Evolutionary conservation across 1,140 invertebrate species (phyloP), one percentile per base, ranked within the genome.

Genomic region (Drosophila subobscura): DNA sequence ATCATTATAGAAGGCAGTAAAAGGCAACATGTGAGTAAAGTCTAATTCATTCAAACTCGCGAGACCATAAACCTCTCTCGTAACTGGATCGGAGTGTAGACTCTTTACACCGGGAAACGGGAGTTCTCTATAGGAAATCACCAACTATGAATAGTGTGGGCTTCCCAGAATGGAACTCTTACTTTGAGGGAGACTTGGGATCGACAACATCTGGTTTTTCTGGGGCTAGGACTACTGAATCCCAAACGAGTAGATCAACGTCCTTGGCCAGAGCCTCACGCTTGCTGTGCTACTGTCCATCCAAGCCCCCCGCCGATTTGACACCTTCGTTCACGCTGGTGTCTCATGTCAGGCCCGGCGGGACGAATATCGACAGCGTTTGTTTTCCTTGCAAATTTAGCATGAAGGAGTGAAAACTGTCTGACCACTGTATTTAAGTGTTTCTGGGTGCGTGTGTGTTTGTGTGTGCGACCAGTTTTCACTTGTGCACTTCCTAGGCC

Each of bases 391-490:
- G 49, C 63, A 68, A 79, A 79, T 71, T 79, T 79, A 79, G 77
- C 77, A 79, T 79, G 71, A 79, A 79, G 77, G 77, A 79, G 77
- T 71, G 76, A 79, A 79, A 73, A 74, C 64, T 79, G 45, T 63
- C 51, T 75, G 55, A 74, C 54, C 55, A 68, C 72, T 65, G 58
- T 46, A 60, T 40, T 66, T 10, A 33, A 33, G 29, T 33, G 29
- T 33, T 33, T 33, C 5, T 16, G 40, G 12, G 20, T 53, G 20
- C 16, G 46, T 25, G 53, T 27, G 7, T 46, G 44, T 23, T 22
- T 29, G 63, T 68, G 65, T 67, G 59, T 71, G 51, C 67, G 54
- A 60, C 72, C 75, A 75, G 75, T 75, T 75, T 75, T 75, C 41
- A 76, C 72, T 76, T 75, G 72, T 76, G 10, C 29, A 33, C 29